These are phyloP conservation scores for Dasyprocta punctata DNA, from an alignment of 2,113 vertebrate species.

Conservation along the genomic window DNA sequence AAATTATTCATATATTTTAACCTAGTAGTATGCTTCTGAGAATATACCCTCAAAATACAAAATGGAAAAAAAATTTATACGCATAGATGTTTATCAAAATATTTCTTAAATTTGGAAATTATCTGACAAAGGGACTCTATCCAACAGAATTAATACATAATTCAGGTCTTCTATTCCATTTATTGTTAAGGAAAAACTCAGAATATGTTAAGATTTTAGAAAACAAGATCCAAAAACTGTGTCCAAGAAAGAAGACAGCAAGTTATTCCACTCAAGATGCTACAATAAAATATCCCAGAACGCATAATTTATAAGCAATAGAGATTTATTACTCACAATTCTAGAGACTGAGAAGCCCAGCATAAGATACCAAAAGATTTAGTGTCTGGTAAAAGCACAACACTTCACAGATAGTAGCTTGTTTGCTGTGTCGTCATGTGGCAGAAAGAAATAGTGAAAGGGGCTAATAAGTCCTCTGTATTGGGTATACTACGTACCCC, in stretches of 20 bases:
- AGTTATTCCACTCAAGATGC: not conserved
- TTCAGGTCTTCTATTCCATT: slow-evolving; percentile 11
- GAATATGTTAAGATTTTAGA: slow-evolving; percentile 1
- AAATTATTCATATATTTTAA: slow-evolving; percentile 30
- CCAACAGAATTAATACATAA: not conserved
- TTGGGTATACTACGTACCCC: too few species aligned
- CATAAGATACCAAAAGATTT: not conserved
- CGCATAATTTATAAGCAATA: not conserved
- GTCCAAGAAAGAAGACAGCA: not conserved
- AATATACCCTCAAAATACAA: not conserved
- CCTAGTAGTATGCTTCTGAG: not conserved
- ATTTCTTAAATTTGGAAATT: slow-evolving; percentile 32
- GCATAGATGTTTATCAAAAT: slow-evolving; percentile 17
- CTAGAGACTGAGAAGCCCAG: not conserved
- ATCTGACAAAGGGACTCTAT: not conserved
- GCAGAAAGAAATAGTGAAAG: not conserved
- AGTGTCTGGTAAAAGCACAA: not conserved
- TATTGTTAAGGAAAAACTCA: slow-evolving; percentile 37
- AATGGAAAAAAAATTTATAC: not conserved
- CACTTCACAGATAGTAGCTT: not conserved
- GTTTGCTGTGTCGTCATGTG: not conserved
- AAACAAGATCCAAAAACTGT: slow-evolving; percentile 27
- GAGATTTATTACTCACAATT: not conserved
- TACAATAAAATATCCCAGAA: not conserved
- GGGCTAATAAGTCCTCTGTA: not conserved